Conservation (phyloP, 2,888 invertebrate genomes). For the Lepas anatifera region DNA sequence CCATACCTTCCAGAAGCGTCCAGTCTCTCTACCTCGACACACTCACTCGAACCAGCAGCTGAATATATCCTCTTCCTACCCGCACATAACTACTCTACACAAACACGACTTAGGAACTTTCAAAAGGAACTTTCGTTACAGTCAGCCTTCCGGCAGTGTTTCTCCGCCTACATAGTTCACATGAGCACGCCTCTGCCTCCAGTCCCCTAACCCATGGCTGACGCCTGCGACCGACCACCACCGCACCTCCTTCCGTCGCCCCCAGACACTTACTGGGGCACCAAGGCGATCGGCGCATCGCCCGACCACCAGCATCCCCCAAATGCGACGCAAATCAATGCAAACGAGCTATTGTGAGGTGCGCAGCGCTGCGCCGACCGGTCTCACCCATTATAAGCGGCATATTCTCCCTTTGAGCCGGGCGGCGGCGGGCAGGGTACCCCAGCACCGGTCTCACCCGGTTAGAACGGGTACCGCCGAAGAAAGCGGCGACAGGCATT, state of each 20-base stretch:
- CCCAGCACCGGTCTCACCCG: no score
- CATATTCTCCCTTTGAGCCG: conserved; percentile 1
- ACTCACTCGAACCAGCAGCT: neutral
- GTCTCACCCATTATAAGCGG: neutral
- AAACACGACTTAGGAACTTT: conserved; percentile 2
- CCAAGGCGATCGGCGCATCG: neutral
- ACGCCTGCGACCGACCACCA: neutral
- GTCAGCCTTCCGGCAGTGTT: neutral
- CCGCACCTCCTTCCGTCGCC: neutral
- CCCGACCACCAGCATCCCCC: neutral
- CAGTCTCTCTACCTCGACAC: neutral
- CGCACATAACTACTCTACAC: neutral
- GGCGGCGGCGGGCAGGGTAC: neutral
- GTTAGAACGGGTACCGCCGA: no score
- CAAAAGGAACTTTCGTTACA: conserved; percentile 3
- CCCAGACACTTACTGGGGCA: no score
- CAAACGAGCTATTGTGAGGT: conserved; percentile 3
- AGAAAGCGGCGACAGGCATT: neutral
- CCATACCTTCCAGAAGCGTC: neutral
- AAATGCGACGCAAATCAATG: conserved; percentile 11
- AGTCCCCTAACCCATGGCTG: no score
- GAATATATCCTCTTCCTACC: neutral
- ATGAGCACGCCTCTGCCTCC: no score
- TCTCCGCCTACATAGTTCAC: no score
- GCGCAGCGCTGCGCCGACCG: neutral